phyloP scores from a whole-genome alignment of 37 sponge, comb jelly and placozoan genomes.

The Axinella damicornis region DNA sequence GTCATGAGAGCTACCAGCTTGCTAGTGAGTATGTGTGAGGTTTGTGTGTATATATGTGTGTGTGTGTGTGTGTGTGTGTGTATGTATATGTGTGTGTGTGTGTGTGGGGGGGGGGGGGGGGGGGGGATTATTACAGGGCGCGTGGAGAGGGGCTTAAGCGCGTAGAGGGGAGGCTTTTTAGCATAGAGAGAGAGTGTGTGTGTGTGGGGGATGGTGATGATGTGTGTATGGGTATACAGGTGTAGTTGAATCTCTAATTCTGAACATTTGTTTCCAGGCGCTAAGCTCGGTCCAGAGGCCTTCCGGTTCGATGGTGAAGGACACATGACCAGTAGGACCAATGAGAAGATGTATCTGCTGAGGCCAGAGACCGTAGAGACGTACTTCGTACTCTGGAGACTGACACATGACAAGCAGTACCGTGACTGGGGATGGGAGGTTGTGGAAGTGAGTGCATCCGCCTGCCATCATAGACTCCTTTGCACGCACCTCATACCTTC shows the following conservation, averaged over 20 bases:
- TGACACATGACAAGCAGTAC: conserved; percentile 88
- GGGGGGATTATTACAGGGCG: no score
- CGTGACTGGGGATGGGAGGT: conserved; percentile 95
- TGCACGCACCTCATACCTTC: not conserved
- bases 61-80: conserved; percentile 57
- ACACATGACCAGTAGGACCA: conserved; percentile 33
- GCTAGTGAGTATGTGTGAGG: conserved; percentile 56
- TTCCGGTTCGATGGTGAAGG: conserved; percentile 63
- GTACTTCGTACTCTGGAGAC: conserved; percentile 89
- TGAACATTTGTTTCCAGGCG: conserved; percentile 60
- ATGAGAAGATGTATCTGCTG: conserved; percentile 84
- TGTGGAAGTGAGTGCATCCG: conserved; percentile 63
- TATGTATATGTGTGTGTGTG: conserved; percentile 43
- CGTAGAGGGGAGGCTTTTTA: no score
- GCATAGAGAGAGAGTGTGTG: no score
- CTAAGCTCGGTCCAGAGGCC: conserved; percentile 90
- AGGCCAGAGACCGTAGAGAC: conserved; percentile 91
- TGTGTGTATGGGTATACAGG: no score
- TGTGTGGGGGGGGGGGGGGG: no score
- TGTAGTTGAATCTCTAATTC: no score
- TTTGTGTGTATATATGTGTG: conserved; percentile 50
- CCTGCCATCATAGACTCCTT: no score
- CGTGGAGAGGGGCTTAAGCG: no score
- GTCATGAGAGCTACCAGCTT: conserved; percentile 77
- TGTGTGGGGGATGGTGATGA: conserved; percentile 12